phyloP scores from a whole-genome alignment of 2,888 invertebrate species.

The Eupelmus urozonus region DNA sequence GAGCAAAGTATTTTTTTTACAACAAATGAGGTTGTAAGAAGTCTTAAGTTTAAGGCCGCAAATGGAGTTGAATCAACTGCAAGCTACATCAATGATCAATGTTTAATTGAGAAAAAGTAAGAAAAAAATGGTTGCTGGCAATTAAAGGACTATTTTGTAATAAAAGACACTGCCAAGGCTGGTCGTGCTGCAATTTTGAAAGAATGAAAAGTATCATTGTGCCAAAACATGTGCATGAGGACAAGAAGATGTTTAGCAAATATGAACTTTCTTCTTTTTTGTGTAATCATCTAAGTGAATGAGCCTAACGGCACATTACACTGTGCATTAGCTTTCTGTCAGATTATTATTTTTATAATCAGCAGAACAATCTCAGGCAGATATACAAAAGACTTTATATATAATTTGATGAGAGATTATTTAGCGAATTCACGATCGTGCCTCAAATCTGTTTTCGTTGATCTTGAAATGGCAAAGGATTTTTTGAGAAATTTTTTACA shows the following conservation, averaged over 20 bases:
- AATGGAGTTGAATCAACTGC: slow-evolving; percentile 6
- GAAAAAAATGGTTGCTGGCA: slow-evolving; percentile 26
- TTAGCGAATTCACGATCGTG: slow-evolving; percentile 54
- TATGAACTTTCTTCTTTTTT: slow-evolving; percentile 36
- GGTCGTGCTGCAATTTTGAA: slow-evolving; percentile 40
- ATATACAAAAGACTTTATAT: slow-evolving; percentile 15
- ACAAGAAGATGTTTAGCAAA: slow-evolving; percentile 18
- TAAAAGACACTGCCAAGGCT: slow-evolving; percentile 41
- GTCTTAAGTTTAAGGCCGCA: slow-evolving; percentile 23
- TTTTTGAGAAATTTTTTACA: slow-evolving; percentile 47
- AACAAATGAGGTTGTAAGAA: slow-evolving; percentile 44
- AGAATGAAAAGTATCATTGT: slow-evolving; percentile 41
- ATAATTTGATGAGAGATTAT: slow-evolving; percentile 30
- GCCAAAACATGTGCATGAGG: slow-evolving; percentile 48
- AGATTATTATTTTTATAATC: slow-evolving; percentile 45
- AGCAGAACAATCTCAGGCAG: slow-evolving; percentile 40
- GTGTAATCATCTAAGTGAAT: slow-evolving; percentile 29
- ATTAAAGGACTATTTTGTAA: slow-evolving; percentile 37
- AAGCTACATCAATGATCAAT: slow-evolving; percentile 32
- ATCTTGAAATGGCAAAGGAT: slow-evolving; percentile 13
- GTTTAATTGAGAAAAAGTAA: slow-evolving; percentile 24
- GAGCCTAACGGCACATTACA: slow-evolving; percentile 24
- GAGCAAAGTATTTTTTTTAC: slow-evolving; percentile 56
- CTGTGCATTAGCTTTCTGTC: slow-evolving; percentile 42
- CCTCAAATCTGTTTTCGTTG: slow-evolving; percentile 54